Conservation (phyloP, 2,797 vertebrate species). For the Amblyraja radiata region DNA sequence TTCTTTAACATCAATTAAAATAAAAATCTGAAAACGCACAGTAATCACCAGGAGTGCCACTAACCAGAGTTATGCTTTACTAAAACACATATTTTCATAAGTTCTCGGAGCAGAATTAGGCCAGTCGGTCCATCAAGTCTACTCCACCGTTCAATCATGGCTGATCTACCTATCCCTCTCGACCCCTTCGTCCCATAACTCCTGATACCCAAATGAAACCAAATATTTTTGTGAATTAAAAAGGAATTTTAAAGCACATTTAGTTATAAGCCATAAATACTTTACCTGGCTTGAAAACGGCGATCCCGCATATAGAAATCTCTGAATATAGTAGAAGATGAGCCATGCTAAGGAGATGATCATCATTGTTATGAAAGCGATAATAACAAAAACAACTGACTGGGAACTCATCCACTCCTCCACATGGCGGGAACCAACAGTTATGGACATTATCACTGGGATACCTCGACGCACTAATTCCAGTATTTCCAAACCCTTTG, state of each 20-base stretch:
- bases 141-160: no score
- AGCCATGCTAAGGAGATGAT: slow-evolving; percentile 67
- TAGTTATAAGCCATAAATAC: slow-evolving; percentile 40
- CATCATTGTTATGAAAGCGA: slow-evolving; percentile 70
- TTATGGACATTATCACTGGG: slow-evolving; percentile 59
- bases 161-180: no score
- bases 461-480: slow-evolving; percentile 61
- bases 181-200: no score
- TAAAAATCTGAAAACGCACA: no score
- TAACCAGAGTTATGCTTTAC: no score
- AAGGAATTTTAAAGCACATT: slow-evolving; percentile 1
- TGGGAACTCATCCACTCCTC: slow-evolving; percentile 64
- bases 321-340: slow-evolving; percentile 69
- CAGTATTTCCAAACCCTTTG: slow-evolving; percentile 64
- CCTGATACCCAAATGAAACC: neutral
- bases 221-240: neutral
- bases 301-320: slow-evolving; percentile 63
- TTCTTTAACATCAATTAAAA: no score
- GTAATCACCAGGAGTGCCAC: no score
- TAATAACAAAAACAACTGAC: slow-evolving; percentile 66
- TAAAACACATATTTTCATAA: no score
- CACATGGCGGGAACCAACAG: slow-evolving; percentile 57
- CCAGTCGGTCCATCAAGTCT: no score
- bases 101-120: no score
- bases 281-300: slow-evolving; percentile 67